Percentiles rank a stretch among this genome's conserved stretches.
Evolutionary conservation across 2,113 vertebrate genomes (phyloP).

Genomic region (Bubo blakistoni): DNA sequence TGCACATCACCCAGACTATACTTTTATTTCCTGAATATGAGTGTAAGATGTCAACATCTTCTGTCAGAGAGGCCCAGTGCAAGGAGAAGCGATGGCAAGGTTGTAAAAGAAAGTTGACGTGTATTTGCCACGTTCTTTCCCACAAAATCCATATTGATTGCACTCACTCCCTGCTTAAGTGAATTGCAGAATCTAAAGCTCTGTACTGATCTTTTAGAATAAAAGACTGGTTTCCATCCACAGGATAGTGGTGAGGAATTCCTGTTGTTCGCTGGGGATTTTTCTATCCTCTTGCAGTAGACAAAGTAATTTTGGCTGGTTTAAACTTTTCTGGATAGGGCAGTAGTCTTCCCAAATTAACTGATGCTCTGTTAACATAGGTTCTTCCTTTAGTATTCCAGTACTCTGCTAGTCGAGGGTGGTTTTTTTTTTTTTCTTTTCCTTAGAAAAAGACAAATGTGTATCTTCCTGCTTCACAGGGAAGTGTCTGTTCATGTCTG

Average conservation of each 20-base stretch:
- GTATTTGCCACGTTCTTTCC: neutral
- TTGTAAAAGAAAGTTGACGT: neutral
- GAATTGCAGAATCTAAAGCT: neutral
- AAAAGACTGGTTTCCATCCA: neutral
- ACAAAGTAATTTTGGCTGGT: neutral
- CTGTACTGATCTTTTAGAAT: neutral
- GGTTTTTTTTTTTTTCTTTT: neutral
- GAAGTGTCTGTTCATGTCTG: constrained; percentile 98
- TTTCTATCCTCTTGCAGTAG: neutral
- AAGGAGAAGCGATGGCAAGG: neutral
- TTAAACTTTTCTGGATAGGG: neutral
- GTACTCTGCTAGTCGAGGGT: neutral
- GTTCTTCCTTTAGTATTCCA: neutral
- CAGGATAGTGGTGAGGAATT: neutral
- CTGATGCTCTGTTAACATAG: neutral
- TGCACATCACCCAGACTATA: neutral
- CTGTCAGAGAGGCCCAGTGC: neutral
- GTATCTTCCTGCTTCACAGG: constrained; percentile 67
- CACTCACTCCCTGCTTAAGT: neutral
- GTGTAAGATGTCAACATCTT: accelerated
- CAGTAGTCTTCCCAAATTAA: neutral
- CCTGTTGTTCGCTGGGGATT: neutral
- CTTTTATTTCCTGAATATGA: neutral
- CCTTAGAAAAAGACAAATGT: neutral
- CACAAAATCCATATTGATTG: neutral